These are phyloP conservation scores for Pristionchus exspectatus DNA, from an alignment of 2,888 invertebrate species.

Conservation along the genomic window DNA sequence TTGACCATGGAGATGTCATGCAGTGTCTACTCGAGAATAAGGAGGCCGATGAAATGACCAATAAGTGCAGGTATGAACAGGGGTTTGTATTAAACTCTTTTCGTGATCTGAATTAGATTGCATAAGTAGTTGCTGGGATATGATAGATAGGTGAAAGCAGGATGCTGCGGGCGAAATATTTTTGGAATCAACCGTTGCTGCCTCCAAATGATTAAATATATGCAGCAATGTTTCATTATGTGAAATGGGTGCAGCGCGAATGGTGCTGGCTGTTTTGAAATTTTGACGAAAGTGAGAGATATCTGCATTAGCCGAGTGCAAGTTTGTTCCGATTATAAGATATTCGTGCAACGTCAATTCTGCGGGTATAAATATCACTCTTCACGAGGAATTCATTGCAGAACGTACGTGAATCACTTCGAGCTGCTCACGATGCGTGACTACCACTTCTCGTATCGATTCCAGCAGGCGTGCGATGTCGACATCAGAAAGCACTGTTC, in stretches of 20 bases:
- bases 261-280: too few relatives aligned
- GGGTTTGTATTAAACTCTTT: background rate
- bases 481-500: constrained; percentile 84
- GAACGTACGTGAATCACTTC: constrained; percentile 95
- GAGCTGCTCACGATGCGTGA: constrained; percentile 94
- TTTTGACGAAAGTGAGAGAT: too few relatives aligned
- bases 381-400: background rate
- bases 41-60: constrained; percentile 87
- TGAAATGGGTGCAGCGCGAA: background rate
- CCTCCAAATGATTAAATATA: background rate
- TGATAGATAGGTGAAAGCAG: background rate
- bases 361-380: too few relatives aligned
- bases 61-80: constrained; percentile 55
- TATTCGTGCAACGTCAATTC: too few relatives aligned
- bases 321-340: too few relatives aligned
- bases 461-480: constrained; percentile 90
- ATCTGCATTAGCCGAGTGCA: too few relatives aligned
- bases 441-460: constrained; percentile 93
- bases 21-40: constrained; percentile 94
- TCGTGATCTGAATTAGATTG: background rate
- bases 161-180: too few relatives aligned
- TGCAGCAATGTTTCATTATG: background rate
- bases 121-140: background rate
- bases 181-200: too few relatives aligned
- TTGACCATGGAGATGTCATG: constrained; percentile 89